Evolutionary conservation across 2,888 invertebrate species (phyloP).

Genomic region (Pristionchus fissidentatus): DNA sequence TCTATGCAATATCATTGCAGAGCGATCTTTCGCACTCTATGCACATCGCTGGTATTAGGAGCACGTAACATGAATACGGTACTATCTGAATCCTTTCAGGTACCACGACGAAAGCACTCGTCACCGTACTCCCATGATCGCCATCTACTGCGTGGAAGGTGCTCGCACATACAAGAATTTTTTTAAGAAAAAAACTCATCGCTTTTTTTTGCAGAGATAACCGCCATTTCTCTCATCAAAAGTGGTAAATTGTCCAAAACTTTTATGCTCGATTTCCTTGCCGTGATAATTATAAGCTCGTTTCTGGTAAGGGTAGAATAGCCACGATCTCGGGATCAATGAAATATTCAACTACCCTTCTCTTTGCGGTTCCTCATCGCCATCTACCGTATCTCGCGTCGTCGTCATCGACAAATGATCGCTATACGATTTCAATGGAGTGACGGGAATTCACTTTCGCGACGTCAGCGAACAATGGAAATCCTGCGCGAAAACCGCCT

Average conservation of each 20-base stretch:
- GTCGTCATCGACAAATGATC: conserved; percentile 4
- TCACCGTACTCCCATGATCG: not conserved
- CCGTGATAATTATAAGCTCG: not conserved
- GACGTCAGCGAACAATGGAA: not conserved
- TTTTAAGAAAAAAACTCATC: too few species aligned
- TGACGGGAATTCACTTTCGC: not conserved
- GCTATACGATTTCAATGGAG: conserved; percentile 6
- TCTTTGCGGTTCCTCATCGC: not conserved
- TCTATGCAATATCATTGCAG: not conserved
- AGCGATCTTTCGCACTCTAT: not conserved
- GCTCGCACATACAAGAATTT: too few species aligned
- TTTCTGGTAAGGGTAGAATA: not conserved
- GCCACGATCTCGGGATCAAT: not conserved
- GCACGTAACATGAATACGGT: not conserved
- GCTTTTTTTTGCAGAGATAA: not conserved
- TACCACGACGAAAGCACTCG: not conserved
- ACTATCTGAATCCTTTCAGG: not conserved
- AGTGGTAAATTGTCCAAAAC: not conserved
- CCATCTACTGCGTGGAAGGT: not conserved
- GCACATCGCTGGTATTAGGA: not conserved
- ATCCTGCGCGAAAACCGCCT: not conserved
- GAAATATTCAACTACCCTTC: not conserved
- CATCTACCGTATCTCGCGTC: not conserved
- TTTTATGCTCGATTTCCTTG: not conserved
- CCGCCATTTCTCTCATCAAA: not conserved